These are phyloP conservation scores for Penaeus chinensis DNA, from an alignment of 1,140 invertebrate species.

Conservation along the genomic window DNA sequence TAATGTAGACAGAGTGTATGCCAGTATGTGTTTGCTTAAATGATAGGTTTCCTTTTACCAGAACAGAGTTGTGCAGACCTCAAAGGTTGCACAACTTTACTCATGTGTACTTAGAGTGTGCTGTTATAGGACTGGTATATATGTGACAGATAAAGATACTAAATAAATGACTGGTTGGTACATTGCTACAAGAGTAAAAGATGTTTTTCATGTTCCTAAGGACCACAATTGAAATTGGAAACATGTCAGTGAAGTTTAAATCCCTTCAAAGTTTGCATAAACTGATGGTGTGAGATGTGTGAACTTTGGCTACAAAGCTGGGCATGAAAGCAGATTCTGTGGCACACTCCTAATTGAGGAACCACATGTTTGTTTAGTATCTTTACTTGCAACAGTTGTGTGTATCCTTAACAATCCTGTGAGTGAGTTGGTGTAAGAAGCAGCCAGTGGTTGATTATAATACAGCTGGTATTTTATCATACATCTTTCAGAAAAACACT, in stretches of 20 bases:
- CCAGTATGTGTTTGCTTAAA: constrained; percentile 53
- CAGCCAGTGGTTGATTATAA: constrained; percentile 33
- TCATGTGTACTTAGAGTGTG: constrained; percentile 57
- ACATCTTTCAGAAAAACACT: constrained; percentile 23
- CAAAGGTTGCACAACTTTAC: constrained; percentile 53
- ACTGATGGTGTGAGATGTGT: too few species aligned
- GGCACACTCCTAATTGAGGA: too few species aligned
- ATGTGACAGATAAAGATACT: constrained; percentile 48
- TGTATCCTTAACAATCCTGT: constrained; percentile 45
- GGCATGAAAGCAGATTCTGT: too few species aligned
- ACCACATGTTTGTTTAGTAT: constrained; percentile 17
- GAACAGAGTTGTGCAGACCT: constrained; percentile 49
- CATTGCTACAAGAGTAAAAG: too few species aligned
- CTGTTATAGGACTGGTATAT: constrained; percentile 51
- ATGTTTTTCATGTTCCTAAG: too few species aligned
- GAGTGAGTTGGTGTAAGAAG: constrained; percentile 44
- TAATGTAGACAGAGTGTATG: constrained; percentile 27
- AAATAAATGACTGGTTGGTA: background rate
- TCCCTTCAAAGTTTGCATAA: too few species aligned
- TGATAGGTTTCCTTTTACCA: constrained; percentile 42
- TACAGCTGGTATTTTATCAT: constrained; percentile 42
- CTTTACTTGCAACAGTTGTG: constrained; percentile 47
- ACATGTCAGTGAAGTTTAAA: too few species aligned
- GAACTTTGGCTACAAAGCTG: too few species aligned
- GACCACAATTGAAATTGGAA: too few species aligned